Evolutionary conservation across 2,888 invertebrate species (phyloP), one percentile per base, ranked within the genome.

Genomic region (Lasioglossum calceatum): DNA sequence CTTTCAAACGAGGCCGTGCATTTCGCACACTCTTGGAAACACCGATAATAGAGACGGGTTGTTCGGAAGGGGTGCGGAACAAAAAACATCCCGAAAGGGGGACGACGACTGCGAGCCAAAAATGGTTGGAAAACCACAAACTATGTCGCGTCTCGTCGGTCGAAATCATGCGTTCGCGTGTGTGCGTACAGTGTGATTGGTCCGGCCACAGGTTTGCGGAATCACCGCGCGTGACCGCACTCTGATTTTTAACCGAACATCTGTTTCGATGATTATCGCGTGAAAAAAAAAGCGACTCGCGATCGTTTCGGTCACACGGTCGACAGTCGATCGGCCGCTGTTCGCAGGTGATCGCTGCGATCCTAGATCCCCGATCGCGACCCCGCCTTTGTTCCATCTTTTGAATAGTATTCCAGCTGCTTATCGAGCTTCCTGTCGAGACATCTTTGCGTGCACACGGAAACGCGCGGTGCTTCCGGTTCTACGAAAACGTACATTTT

Each of bases 201-300:
- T 19, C 67, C 36, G 67, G 32, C 36, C 67, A 23, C 36, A 67
- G 36, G 67, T 36, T 36, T 67, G 67, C 67, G 67, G 67, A 58
- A 84, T 54, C 42, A 23, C 42, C 72, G 84, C 72, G 84, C 75
- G 85, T 73, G 75, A 84, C 76, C 70, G 47, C 54, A 71, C 50
- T 71, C 54, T 87, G 84, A 87, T 87, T 87, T 87, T 79, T 47
- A n/a, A 71, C 19, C 67, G 16, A 77, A 79, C 87, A 87, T 87
- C 87, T 87, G 87, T 79, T 67, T 64, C 67, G 86, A 79, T 79
- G 64, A 27, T 39, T 81, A 87, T 87, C 87, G 78, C 36, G 79
- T 77, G 23, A 27, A 27, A 50, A 58, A 58, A 44, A 79, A 79
- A 80, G 67, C 72, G 79, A 39, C 64, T 50, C 79, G 82, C 71